Conservation (phyloP, 2,113 vertebrate species). For the Perccottus glenii region DNA sequence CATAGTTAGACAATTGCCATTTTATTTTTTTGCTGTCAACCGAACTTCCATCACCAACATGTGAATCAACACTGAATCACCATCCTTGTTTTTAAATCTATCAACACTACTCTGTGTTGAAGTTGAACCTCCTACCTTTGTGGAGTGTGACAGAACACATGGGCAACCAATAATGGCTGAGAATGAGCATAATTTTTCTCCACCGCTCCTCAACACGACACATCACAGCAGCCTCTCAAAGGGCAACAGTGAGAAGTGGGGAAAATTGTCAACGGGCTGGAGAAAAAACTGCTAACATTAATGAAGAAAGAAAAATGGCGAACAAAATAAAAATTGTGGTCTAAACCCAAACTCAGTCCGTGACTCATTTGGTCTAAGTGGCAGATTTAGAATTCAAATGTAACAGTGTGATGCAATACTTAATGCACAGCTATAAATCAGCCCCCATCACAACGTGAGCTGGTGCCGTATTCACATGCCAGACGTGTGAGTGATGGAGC, state of each 20-base stretch:
- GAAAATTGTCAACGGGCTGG: neutral
- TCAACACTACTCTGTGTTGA: neutral
- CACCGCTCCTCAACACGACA: constrained; percentile 4
- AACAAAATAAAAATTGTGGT: constrained; percentile 3
- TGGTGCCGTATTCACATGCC: constrained; percentile 9
- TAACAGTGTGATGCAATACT: constrained; percentile 60
- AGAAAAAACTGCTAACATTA: neutral
- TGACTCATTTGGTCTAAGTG: constrained; percentile 32
- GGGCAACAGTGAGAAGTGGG: neutral
- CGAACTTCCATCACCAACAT: no score
- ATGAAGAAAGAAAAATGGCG: constrained; percentile 7
- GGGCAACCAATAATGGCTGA: constrained; percentile 20
- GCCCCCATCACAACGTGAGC: constrained; percentile 24
- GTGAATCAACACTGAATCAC: no score
- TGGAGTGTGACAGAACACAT: neutral
- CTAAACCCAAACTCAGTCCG: constrained; percentile 15
- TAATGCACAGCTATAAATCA: constrained; percentile 67
- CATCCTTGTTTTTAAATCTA: no score
- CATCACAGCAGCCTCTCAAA: constrained; percentile 2
- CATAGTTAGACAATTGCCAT: no score
- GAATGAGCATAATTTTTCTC: constrained; percentile 13
- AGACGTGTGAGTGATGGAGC: constrained; percentile 26
- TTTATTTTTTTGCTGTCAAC: no score
- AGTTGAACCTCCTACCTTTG: neutral
- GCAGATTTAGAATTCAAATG: constrained; percentile 62